A percentile compares a stretch with the other conserved stretches of the same genome.
These are phyloP conservation scores for Helleia helle DNA, from an alignment of 2,888 invertebrate genomes.

Conservation along the genomic window DNA sequence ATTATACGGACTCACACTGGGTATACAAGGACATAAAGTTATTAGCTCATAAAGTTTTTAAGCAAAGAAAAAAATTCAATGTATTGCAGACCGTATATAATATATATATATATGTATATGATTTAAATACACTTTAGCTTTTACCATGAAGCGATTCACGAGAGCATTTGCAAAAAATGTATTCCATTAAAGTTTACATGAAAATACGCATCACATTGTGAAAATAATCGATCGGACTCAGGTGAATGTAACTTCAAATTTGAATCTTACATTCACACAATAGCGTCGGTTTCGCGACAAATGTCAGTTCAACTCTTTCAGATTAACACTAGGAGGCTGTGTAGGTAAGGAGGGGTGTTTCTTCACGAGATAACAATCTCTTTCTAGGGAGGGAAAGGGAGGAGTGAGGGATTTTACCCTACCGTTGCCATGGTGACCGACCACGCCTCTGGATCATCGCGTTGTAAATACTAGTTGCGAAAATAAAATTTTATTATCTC, in stretches of 20 bases:
- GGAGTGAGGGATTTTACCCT: constrained; percentile 46
- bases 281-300: constrained; percentile 32
- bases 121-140: too few species aligned
- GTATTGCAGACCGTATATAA: too few species aligned
- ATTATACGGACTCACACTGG: too few species aligned
- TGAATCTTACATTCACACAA: constrained; percentile 22
- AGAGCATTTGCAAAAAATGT: too few species aligned
- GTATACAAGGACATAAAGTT: too few species aligned
- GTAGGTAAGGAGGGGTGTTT: constrained; percentile 56
- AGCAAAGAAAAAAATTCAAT: too few species aligned
- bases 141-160: too few species aligned
- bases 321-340: constrained; percentile 47
- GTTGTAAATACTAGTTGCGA: constrained; percentile 54
- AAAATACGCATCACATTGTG: constrained; percentile 6
- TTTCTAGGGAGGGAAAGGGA: constrained; percentile 45
- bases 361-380: constrained; percentile 61
- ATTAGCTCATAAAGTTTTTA: too few species aligned
- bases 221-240: constrained; percentile 21
- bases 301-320: constrained; percentile 56
- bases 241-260: constrained; percentile 3
- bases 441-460: constrained; percentile 60
- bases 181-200: too few species aligned
- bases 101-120: too few species aligned
- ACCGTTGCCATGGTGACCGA: constrained; percentile 61
- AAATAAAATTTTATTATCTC: constrained; percentile 66